Evolutionary conservation across 2,888 invertebrate species (phyloP).

Genomic region (Rambutsinella grinnellia): DNA sequence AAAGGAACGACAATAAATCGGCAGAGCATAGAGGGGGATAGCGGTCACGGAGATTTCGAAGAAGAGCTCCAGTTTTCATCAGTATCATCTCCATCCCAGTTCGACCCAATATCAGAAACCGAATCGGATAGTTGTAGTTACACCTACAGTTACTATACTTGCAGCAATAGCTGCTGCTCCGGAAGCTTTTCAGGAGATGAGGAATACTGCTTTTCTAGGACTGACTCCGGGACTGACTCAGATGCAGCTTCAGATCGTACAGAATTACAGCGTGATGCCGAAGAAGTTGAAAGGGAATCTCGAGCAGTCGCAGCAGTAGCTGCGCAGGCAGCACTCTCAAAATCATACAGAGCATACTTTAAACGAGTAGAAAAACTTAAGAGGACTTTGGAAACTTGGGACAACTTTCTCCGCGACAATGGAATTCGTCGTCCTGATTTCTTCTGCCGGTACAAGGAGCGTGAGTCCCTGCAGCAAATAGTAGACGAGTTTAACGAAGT

Average conservation of each 20-base stretch:
- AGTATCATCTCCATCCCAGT: conserved; percentile 53
- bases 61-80: conserved; percentile 54
- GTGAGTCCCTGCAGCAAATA: conserved; percentile 58
- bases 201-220: conserved; percentile 35
- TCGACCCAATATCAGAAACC: conserved; percentile 43
- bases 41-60: conserved; percentile 58
- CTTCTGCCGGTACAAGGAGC: conserved; percentile 56
- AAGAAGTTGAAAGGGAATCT: conserved; percentile 29
- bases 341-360: conserved; percentile 55
- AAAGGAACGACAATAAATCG: conserved; percentile 34
- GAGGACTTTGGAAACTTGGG: conserved; percentile 58
- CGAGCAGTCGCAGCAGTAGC: conserved; percentile 29
- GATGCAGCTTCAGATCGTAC: conserved; percentile 37
- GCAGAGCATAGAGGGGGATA: conserved; percentile 44
- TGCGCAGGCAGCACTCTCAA: conserved; percentile 35
- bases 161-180: conserved; percentile 51
- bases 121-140: conserved; percentile 49
- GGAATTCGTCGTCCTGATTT: conserved; percentile 59
- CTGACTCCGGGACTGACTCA: conserved; percentile 23
- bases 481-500: conserved; percentile 61
- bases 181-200: conserved; percentile 40
- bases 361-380: conserved; percentile 59
- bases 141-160: conserved; percentile 49
- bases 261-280: conserved; percentile 29
- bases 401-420: conserved; percentile 55